Evolutionary conservation across 2,797 vertebrate species (phyloP).

Genomic region (Champsocephalus gunnari): DNA sequence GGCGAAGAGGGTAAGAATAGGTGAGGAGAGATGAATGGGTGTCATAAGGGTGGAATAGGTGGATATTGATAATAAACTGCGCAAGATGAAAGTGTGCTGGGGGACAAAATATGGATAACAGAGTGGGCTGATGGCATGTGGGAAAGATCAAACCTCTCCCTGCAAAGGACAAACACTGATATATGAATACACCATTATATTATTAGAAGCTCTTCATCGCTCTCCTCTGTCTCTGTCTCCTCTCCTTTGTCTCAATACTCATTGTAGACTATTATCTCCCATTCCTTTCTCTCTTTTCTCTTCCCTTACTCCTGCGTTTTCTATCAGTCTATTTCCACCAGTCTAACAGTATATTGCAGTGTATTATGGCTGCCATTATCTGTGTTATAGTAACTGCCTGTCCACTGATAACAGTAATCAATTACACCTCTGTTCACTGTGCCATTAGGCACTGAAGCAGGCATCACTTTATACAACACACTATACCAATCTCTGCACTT

Average conservation of each 20-base stretch:
- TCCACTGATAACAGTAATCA: slow-evolving; percentile 77
- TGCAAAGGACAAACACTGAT: slow-evolving; percentile 66
- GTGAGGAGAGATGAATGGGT: slow-evolving; percentile 65
- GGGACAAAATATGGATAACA: slow-evolving; percentile 59
- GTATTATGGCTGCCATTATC: slow-evolving; percentile 69
- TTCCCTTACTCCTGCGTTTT: slow-evolving; percentile 25
- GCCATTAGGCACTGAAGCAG: slow-evolving; percentile 46
- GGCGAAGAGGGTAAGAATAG: slow-evolving; percentile 59
- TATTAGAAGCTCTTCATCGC: slow-evolving; percentile 68
- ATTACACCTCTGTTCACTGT: slow-evolving; percentile 65
- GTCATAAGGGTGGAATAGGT: slow-evolving; percentile 43
- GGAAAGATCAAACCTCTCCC: slow-evolving; percentile 55
- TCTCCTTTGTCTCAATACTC: slow-evolving; percentile 57
- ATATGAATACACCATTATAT: slow-evolving; percentile 63
- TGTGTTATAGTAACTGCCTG: slow-evolving; percentile 73
- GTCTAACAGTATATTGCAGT: slow-evolving; percentile 57
- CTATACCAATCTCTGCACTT: slow-evolving; percentile 25
- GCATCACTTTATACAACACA: slow-evolving; percentile 43
- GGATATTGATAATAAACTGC: slow-evolving; percentile 66
- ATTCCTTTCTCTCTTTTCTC: slow-evolving; percentile 33
- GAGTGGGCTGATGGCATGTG: slow-evolving; percentile 38
- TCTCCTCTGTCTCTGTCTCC: slow-evolving; percentile 53
- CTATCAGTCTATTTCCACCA: slow-evolving; percentile 58
- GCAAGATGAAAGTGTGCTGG: slow-evolving; percentile 40
- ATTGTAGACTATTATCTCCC: slow-evolving; percentile 46